phyloP scores from a whole-genome alignment of 1,140 invertebrate species.

The Diorhabda elongata region DNA sequence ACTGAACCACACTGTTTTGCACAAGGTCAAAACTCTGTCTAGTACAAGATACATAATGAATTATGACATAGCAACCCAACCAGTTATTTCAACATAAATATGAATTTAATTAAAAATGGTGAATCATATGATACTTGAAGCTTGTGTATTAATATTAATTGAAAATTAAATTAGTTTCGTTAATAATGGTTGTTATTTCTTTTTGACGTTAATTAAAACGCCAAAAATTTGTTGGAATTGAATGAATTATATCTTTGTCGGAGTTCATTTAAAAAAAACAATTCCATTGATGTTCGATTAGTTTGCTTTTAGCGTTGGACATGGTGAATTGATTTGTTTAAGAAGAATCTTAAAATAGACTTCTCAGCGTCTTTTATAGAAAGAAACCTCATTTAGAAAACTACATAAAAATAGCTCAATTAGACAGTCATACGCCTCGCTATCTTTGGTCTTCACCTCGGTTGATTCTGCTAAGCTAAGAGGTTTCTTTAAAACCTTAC shows the following conservation, averaged over 20 bases:
- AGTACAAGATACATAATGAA: background rate
- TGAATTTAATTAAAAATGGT: conserved; percentile 1
- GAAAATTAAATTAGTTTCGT: conserved; percentile 3
- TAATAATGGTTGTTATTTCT: conserved; percentile 1
- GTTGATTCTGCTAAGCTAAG: no score
- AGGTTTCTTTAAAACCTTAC: no score
- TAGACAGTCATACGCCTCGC: no score
- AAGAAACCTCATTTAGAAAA: no score
- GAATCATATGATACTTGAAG: background rate
- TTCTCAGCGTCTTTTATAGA: no score
- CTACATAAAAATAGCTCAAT: no score
- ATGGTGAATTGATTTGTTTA: no score
- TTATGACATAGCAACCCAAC: conserved; percentile 2
- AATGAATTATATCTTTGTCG: background rate
- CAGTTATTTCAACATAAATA: conserved; percentile 1
- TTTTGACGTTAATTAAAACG: conserved; percentile 1
- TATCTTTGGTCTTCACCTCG: no score
- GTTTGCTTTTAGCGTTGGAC: no score
- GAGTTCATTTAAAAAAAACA: background rate
- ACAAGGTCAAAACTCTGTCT: background rate
- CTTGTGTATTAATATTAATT: conserved; percentile 1
- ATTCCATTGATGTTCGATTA: no score
- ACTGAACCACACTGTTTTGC: background rate
- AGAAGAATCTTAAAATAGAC: no score
- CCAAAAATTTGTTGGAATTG: background rate